These are phyloP conservation scores for Ennomos fuscantarius DNA, from an alignment of 2,888 invertebrate genomes.

Conservation along the genomic window DNA sequence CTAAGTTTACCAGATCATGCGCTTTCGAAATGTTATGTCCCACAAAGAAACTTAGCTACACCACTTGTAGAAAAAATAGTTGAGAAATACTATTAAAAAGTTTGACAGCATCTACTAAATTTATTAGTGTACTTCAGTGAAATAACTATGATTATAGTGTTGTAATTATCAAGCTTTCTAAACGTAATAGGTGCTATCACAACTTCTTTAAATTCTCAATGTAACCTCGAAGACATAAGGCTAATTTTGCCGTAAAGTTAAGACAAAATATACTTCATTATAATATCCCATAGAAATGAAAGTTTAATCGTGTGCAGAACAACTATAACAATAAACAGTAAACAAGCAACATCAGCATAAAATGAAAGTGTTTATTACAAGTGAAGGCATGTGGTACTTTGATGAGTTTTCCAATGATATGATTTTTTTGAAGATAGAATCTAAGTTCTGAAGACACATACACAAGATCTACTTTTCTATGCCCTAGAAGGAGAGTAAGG, in stretches of 20 bases:
- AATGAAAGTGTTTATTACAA: conserved; percentile 25
- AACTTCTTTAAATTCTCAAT: neutral
- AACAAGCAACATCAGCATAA: conserved; percentile 28
- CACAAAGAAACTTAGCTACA: too few species aligned
- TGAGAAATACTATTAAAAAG: neutral
- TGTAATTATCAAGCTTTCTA: neutral
- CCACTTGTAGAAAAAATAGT: neutral
- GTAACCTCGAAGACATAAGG: too few species aligned
- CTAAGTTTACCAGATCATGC: conserved; percentile 16
- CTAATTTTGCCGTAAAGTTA: neutral
- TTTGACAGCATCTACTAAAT: neutral
- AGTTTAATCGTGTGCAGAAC: conserved; percentile 8
- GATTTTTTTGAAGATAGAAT: neutral
- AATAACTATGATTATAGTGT: too few species aligned
- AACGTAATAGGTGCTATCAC: conserved; percentile 2
- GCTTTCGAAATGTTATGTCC: neutral
- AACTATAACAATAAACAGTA: conserved; percentile 20
- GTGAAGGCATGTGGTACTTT: conserved; percentile 11
- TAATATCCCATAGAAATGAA: conserved; percentile 8
- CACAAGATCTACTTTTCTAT: neutral
- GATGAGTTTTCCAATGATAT: too few species aligned
- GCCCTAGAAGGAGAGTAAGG: neutral
- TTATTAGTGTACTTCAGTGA: too few species aligned
- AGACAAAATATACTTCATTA: neutral
- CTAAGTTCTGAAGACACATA: neutral